Base-by-base conservation (phyloP, 2,888 invertebrate species). In the Chloroclystis v-ata region DNA sequence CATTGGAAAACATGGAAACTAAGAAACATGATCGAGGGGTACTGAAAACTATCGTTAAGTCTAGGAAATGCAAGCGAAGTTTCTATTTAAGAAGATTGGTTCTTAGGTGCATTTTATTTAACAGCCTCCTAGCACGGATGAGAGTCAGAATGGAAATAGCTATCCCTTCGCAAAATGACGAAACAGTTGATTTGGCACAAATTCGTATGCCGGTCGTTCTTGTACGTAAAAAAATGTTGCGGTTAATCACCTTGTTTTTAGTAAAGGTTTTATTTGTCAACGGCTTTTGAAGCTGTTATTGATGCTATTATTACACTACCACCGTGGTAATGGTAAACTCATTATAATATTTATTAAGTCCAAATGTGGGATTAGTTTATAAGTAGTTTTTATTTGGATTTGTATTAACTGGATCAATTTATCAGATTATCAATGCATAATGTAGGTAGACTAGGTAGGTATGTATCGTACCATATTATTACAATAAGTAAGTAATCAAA, bases 161-260 rank as follows among this genome's bases (percentile, higher is more conserved):
- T 61, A 61, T 65, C 64, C 67, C 63, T 71, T 67, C 65, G 63
- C 63, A 63, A 65, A n/a, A 62, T 65, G 65, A 65, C 50, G 63
- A 65, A 62, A 66, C 66, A 62, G 63, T 60, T 55, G 63, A 70
- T 69, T 79, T 80, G 79, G 78, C 78, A 78, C 69, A 54, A 60
- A 49, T 61, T 54, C 62, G 60, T 65, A 62, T 60, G 62, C 32
- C 56, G 59, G 65, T 56, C 62, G 61, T 59, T 57, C 49, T 40
- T 55, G 49, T 64, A 65, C 59, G 60, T 60, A 62, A 63, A 71
- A 67, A 32, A 32, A 69, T 58, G 65, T 58, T 61, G 54, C 48
- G 61, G 63, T 70, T 75, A 77, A 79, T 77, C 67, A 70, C 67
- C 73, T 70, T 76, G 77, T 78, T 77, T 78, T 65, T 63, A 60